Evolutionary conservation across 1,140 invertebrate genomes (phyloP), one percentile per base, ranked within the genome.

Genomic region (Penaeus chinensis): DNA sequence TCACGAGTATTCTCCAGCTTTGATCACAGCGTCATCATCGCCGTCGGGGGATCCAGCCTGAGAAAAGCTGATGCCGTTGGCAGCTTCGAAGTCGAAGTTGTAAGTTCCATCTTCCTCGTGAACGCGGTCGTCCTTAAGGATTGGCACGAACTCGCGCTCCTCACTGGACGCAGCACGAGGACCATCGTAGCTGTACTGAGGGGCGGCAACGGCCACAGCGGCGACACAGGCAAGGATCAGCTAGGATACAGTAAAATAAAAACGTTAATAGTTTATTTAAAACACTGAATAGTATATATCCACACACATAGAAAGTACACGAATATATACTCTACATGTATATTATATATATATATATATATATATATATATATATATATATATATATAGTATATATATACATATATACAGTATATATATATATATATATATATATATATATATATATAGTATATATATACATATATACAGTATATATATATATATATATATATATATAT

Each of bases 1-100:
- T 81, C 79, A 81, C 79, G 79, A 81, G 79, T 81, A 81, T 61
- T 81, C 42, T 81, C 79, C 79, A 63, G 79, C 79, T n/a, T 81
- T 47, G 13, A 81, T 61, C 22, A 81, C 54, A n/a, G 79, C 42
- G 11, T 61, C 79, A 8, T 81, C 60, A 27, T 19, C 42, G 2
- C 42, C 79, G 22, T 81, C 42, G 13, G 79, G 79, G 7, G 79
- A 81, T 62, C 79, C 79, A 61, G 79, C 22, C 79, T 81, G 42
- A 24, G 42, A 27, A 11, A 81, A 61, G 79, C 20, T 22, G 79
- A 81, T 81, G 20, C 79, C 79, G 60, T 81, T 81, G 47, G 18
- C 79, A 60, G 79, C 60, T 32, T 81, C 79, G 42, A 81, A 47
- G 27, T 81, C 79, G 27, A 81, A 22, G 54, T 61, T 81, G 22